These are phyloP conservation scores for Notarius lentiginosus DNA, from an alignment of 2,113 vertebrate genomes.

Conservation along the genomic window DNA sequence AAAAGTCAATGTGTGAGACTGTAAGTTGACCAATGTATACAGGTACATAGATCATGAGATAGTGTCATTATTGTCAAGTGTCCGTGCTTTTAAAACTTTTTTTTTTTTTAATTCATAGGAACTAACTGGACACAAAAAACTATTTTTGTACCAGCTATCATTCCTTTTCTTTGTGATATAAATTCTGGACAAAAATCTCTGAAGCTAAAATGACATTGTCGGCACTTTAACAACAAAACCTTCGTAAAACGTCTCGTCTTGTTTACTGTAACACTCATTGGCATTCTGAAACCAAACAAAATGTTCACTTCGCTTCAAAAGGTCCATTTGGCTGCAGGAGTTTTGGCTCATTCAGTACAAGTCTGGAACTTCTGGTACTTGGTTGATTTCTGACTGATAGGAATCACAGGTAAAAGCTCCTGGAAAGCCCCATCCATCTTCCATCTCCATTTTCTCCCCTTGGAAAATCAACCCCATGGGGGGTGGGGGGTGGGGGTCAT, in stretches of 20 bases:
- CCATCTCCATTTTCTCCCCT: neutral
- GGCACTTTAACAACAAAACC: too few species aligned
- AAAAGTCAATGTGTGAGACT: too few species aligned
- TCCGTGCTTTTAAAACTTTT: too few species aligned
- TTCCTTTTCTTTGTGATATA: too few species aligned
- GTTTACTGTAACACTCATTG: neutral
- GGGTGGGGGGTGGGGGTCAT: neutral
- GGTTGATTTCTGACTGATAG: neutral
- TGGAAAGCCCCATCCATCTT: neutral
- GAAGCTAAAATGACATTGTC: too few species aligned
- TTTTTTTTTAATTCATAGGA: too few species aligned
- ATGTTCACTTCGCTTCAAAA: neutral
- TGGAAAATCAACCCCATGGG: neutral
- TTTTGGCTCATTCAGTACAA: too few species aligned
- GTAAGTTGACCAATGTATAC: too few species aligned
- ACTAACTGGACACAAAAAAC: neutral
- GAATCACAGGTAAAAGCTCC: neutral
- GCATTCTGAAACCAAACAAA: neutral
- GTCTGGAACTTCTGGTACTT: neutral
- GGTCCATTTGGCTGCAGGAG: neutral
- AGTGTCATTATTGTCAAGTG: too few species aligned
- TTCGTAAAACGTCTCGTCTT: neutral
- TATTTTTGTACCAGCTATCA: too few species aligned
- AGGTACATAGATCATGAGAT: too few species aligned
- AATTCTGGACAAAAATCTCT: too few species aligned